phyloP scores from a whole-genome alignment of 2,113 vertebrate genomes.

The Brienomyrus brachyistius region DNA sequence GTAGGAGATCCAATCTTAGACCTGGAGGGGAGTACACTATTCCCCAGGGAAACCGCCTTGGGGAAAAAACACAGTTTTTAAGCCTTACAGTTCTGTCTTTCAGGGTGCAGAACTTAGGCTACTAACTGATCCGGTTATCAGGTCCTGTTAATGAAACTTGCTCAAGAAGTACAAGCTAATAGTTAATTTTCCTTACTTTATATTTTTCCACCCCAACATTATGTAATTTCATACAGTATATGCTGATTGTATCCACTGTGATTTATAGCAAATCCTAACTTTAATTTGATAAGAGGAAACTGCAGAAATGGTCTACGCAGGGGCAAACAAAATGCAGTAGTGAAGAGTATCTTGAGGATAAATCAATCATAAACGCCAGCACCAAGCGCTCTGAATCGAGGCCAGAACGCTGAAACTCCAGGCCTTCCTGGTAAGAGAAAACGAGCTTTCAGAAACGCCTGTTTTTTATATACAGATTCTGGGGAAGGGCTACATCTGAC shows the following conservation, averaged over 20 bases:
- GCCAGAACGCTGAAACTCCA: background rate
- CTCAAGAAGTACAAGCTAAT: background rate
- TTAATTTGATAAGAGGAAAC: background rate
- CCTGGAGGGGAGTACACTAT: background rate
- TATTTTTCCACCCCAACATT: background rate
- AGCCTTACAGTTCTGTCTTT: background rate
- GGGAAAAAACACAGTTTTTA: background rate
- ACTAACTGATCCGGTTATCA: background rate
- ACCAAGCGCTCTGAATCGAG: background rate
- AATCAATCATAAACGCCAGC: background rate
- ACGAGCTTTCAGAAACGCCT: background rate
- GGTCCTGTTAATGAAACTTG: background rate
- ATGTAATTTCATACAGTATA: background rate
- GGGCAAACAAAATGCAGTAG: slow-evolving; percentile 1
- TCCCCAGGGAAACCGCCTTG: background rate
- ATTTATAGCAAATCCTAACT: slow-evolving; percentile 1
- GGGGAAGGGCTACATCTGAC: background rate
- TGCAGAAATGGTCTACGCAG: background rate
- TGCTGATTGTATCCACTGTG: background rate
- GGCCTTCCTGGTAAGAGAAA: background rate
- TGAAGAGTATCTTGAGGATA: background rate
- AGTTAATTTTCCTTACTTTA: background rate
- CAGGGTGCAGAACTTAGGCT: background rate
- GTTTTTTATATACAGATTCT: background rate
- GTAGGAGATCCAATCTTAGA: background rate